phyloP scores from a whole-genome alignment of 2,797 vertebrate genomes.

The Sebastiscus albofasciatus region DNA sequence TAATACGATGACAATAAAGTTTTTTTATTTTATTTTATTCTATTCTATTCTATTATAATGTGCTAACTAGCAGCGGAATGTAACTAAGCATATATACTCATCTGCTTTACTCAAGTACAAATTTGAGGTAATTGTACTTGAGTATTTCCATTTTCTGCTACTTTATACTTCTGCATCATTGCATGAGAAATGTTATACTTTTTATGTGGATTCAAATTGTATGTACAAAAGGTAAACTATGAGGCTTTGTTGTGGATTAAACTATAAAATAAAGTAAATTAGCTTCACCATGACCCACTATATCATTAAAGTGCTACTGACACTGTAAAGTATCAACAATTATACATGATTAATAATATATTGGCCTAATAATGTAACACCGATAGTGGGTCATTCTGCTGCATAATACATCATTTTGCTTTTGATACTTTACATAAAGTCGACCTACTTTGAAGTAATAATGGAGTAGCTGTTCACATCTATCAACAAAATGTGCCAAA shows the following conservation, averaged over 20 bases:
- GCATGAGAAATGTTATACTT: neutral
- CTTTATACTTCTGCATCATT: neutral
- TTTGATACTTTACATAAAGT: neutral
- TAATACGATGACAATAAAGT: too few relatives aligned
- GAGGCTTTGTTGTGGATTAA: neutral
- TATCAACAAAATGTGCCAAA: too few relatives aligned
- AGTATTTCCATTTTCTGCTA: neutral
- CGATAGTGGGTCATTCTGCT: neutral
- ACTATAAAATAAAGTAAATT: neutral
- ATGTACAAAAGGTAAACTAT: neutral
- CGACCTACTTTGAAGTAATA: neutral
- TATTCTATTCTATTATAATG: neutral
- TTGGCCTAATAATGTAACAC: neutral
- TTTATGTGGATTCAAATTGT: neutral
- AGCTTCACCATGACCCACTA: neutral
- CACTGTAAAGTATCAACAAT: neutral
- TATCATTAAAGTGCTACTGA: neutral
- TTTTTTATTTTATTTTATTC: too few relatives aligned
- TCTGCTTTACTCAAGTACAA: neutral
- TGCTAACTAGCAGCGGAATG: neutral
- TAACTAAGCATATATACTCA: neutral
- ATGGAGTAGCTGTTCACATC: too few relatives aligned
- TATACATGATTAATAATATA: neutral
- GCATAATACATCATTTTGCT: neutral
- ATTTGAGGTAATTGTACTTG: neutral